Percentiles rank a stretch among this genome's conserved stretches.
These are phyloP conservation scores for Scylla paramamosain DNA, from an alignment of 1,140 invertebrate genomes.

Conservation along the genomic window DNA sequence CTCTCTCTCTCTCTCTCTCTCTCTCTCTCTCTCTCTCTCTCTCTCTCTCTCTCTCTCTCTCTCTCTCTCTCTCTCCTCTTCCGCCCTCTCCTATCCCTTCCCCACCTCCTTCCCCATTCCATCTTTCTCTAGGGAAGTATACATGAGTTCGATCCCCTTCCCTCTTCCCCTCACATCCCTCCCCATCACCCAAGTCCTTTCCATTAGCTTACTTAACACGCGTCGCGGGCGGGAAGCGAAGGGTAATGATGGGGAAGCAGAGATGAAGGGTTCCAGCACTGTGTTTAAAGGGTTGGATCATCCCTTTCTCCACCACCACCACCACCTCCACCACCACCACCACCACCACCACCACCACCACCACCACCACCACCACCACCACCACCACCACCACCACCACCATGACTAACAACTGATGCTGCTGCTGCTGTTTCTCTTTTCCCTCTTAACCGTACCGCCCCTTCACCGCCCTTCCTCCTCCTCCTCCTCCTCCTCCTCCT, in stretches of 20 bases:
- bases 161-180: too few relatives aligned
- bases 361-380: background rate
- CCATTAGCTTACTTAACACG: background rate
- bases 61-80: background rate
- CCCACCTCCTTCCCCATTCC: background rate
- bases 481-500: conserved; percentile 2
- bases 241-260: too few relatives aligned
- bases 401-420: too few relatives aligned
- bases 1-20: too few relatives aligned
- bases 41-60: too few relatives aligned
- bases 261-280: conserved; percentile 35
- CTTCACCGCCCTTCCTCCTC: background rate
- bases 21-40: too few relatives aligned
- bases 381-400: too few relatives aligned
- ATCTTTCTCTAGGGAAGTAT: background rate
- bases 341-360: too few relatives aligned
- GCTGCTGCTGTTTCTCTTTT: too few relatives aligned
- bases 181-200: background rate
- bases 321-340: too few relatives aligned
- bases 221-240: background rate
- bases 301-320: background rate
- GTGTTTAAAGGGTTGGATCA: background rate
- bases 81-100: background rate
- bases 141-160: background rate
- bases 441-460: too few relatives aligned